Conservation (phyloP, 2,113 vertebrate species). For the Scytalopus superciliaris region DNA sequence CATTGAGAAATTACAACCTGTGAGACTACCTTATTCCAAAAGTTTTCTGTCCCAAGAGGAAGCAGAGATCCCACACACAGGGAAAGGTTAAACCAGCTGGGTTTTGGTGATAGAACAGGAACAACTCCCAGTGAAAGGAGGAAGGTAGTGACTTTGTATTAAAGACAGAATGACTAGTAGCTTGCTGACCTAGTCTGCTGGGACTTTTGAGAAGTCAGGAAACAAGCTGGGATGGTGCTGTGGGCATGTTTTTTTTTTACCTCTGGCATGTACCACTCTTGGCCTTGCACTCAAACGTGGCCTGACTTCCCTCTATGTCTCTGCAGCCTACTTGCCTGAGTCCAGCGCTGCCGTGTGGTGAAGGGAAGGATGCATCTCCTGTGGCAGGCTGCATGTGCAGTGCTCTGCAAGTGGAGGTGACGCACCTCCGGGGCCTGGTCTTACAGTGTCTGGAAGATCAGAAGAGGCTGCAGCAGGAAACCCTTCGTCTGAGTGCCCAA, state of each 20-base stretch:
- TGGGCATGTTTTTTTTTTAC: background rate
- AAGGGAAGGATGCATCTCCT: slow-evolving; percentile 28
- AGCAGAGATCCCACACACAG: background rate
- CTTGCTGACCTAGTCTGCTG: background rate
- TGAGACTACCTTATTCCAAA: background rate
- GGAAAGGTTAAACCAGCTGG: background rate
- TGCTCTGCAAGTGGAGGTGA: slow-evolving; percentile 69
- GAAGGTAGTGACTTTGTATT: background rate
- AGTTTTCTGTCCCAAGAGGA: background rate
- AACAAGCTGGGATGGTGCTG: background rate
- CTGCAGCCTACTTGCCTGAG: slow-evolving; percentile 75
- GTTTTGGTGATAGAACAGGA: background rate
- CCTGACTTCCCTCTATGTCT: background rate
- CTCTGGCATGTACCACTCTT: background rate
- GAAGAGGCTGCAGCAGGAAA: slow-evolving; percentile 75
- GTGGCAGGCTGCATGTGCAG: slow-evolving; percentile 63
- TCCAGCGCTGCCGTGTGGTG: slow-evolving; percentile 54
- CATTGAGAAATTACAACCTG: background rate
- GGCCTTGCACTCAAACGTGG: background rate
- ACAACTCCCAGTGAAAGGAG: background rate
- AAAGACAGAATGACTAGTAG: background rate
- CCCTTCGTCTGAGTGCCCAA: slow-evolving; percentile 68
- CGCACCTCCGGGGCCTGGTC: slow-evolving; percentile 66
- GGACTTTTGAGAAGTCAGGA: background rate
- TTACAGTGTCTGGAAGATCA: slow-evolving; percentile 77